phyloP scores from a whole-genome alignment of 2,888 invertebrate species.

The Altica lythri region DNA sequence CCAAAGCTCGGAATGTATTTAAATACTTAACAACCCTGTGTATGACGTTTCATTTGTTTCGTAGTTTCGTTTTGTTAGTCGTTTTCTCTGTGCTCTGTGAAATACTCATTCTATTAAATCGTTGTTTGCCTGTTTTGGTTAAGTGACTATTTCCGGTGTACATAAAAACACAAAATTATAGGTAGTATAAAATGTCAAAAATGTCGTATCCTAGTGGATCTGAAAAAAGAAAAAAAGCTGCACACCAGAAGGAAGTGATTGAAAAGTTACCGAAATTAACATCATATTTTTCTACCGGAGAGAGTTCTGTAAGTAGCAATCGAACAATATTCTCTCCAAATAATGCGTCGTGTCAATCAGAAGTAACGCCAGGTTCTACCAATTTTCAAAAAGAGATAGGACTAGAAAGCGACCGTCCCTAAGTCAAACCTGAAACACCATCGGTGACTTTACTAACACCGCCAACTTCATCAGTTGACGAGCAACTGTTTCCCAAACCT shows the following conservation, averaged over 20 bases:
- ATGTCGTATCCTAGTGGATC: slow-evolving; percentile 19
- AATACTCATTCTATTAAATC: background rate
- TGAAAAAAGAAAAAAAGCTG: slow-evolving; percentile 21
- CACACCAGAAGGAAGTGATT: slow-evolving; percentile 17
- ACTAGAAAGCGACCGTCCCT: too few species aligned
- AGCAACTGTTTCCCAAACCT: too few species aligned
- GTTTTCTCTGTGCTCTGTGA: too few species aligned
- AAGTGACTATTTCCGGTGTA: slow-evolving; percentile 9
- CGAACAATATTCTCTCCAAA: background rate
- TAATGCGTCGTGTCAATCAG: slow-evolving; percentile 9
- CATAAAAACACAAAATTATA: background rate
- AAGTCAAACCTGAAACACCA: too few species aligned
- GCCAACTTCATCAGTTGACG: too few species aligned
- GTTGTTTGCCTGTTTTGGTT: slow-evolving; percentile 4
- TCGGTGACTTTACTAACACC: too few species aligned
- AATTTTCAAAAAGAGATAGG: slow-evolving; percentile 15
- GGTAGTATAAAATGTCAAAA: slow-evolving; percentile 5
- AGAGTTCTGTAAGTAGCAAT: slow-evolving; percentile 13
- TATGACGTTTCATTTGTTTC: too few species aligned
- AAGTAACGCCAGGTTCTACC: slow-evolving; percentile 12
- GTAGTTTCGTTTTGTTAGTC: too few species aligned
- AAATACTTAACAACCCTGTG: too few species aligned
- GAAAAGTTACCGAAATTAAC: slow-evolving; percentile 24
- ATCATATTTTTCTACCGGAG: slow-evolving; percentile 22
- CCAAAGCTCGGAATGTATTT: too few species aligned